Conservation (phyloP, 2,888 invertebrate genomes). For the Dexiosoma caninum region DNA sequence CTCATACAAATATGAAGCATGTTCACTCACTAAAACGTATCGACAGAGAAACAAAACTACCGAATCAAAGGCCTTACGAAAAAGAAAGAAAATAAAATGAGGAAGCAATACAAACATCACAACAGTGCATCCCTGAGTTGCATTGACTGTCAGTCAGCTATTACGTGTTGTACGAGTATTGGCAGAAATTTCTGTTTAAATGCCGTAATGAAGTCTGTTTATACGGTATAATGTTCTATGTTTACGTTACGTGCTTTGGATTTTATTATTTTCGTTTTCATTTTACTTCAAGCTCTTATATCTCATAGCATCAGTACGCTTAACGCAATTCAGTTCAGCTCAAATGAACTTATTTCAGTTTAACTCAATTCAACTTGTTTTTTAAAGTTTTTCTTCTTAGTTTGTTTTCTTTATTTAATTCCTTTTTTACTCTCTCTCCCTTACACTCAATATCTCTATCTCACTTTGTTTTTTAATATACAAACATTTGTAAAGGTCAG, state of each 20-base stretch:
- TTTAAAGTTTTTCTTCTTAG: constrained; percentile 4
- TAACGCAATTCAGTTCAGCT: background rate
- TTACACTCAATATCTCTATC: no score
- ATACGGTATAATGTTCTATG: constrained; percentile 76
- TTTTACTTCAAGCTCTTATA: constrained; percentile 33
- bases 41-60: background rate
- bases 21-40: background rate
- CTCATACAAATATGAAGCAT: background rate
- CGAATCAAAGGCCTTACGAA: constrained; percentile 19
- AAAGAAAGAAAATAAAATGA: constrained; percentile 3
- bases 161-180: constrained; percentile 42
- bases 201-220: constrained; percentile 77
- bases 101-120: constrained; percentile 6
- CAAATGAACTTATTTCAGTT: constrained; percentile 32
- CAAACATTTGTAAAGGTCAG: constrained; percentile 19
- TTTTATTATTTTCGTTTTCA: constrained; percentile 69
- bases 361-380: constrained; percentile 17
- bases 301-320: constrained; percentile 5
- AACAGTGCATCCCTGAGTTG: constrained; percentile 41
- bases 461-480: no score
- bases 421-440: background rate
- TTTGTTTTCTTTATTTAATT: background rate
- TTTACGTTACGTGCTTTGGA: constrained; percentile 76
- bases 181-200: constrained; percentile 74
- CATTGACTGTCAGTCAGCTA: constrained; percentile 30